These are phyloP conservation scores for Mallotus villosus DNA, from an alignment of 2,797 vertebrate genomes.

Conservation along the genomic window DNA sequence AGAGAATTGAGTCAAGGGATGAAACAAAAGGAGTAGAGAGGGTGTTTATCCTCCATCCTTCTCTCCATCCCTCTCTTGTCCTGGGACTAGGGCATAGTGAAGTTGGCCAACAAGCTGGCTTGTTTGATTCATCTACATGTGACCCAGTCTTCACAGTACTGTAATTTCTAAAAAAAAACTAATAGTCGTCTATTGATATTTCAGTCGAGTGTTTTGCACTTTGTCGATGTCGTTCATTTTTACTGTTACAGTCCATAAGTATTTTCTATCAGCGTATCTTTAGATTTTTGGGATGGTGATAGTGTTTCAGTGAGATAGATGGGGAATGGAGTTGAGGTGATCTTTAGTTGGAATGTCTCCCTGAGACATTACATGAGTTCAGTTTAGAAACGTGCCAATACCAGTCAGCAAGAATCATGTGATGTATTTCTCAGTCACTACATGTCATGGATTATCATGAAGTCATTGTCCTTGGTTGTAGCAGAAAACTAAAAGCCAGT, in stretches of 20 bases:
- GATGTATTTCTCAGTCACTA: too few species aligned
- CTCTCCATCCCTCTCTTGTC: slow-evolving; percentile 23
- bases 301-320: background rate
- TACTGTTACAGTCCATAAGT: slow-evolving; percentile 30
- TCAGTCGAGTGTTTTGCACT: slow-evolving; percentile 65
- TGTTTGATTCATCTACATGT: slow-evolving; percentile 53
- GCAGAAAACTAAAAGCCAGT: background rate
- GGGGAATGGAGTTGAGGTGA: background rate
- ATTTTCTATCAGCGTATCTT: slow-evolving; percentile 24
- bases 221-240: slow-evolving; percentile 29
- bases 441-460: too few species aligned
- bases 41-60: background rate
- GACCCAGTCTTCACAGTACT: slow-evolving; percentile 56
- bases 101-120: slow-evolving; percentile 63
- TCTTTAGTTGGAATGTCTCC: background rate
- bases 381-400: background rate
- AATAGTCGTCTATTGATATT: slow-evolving; percentile 25
- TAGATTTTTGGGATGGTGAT: slow-evolving; percentile 1
- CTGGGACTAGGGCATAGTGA: slow-evolving; percentile 33
- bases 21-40: background rate
- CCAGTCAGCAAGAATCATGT: too few species aligned
- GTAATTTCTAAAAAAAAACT: slow-evolving; percentile 33
- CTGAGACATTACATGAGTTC: background rate
- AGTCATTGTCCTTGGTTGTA: too few species aligned
- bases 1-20: background rate